These are phyloP conservation scores for Temnothorax ravouxi DNA, from an alignment of 2,888 invertebrate species.

Conservation along the genomic window DNA sequence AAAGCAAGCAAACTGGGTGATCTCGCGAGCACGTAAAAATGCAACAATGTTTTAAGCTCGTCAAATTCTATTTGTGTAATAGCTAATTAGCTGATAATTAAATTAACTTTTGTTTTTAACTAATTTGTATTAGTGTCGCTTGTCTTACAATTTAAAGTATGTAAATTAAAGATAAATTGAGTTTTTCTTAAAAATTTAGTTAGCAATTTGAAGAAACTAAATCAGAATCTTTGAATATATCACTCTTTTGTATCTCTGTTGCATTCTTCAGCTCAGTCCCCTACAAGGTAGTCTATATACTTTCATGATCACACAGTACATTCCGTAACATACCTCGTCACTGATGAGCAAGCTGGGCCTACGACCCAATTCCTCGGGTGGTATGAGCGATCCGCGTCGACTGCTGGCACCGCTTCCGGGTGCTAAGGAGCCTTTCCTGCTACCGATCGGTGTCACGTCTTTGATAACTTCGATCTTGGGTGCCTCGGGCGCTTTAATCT, in stretches of 20 bases:
- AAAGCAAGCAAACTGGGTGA: slow-evolving; percentile 66
- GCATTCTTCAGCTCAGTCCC: slow-evolving; percentile 48
- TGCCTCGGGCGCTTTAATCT: slow-evolving; percentile 90
- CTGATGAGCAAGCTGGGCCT: slow-evolving; percentile 96
- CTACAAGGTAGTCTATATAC: slow-evolving; percentile 61
- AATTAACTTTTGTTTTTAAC: background rate
- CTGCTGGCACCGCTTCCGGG: slow-evolving; percentile 90
- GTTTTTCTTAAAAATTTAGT: background rate
- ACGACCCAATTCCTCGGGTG: slow-evolving; percentile 94
- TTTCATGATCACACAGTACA: slow-evolving; percentile 43
- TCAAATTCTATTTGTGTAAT: background rate
- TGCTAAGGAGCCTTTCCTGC: slow-evolving; percentile 92
- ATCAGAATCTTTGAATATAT: background rate
- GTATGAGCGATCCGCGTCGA: slow-evolving; percentile 95
- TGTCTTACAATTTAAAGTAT: background rate
- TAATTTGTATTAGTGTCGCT: background rate
- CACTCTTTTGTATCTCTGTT: slow-evolving; percentile 21
- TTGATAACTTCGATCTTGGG: slow-evolving; percentile 96
- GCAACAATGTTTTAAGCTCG: slow-evolving; percentile 32
- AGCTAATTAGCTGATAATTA: background rate
- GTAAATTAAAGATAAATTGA: background rate
- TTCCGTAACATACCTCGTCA: slow-evolving; percentile 93
- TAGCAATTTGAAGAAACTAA: background rate
- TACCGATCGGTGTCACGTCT: slow-evolving; percentile 91
- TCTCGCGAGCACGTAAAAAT: background rate